phyloP scores from a whole-genome alignment of 2,888 invertebrate genomes.

The Drosophila ezoana region DNA sequence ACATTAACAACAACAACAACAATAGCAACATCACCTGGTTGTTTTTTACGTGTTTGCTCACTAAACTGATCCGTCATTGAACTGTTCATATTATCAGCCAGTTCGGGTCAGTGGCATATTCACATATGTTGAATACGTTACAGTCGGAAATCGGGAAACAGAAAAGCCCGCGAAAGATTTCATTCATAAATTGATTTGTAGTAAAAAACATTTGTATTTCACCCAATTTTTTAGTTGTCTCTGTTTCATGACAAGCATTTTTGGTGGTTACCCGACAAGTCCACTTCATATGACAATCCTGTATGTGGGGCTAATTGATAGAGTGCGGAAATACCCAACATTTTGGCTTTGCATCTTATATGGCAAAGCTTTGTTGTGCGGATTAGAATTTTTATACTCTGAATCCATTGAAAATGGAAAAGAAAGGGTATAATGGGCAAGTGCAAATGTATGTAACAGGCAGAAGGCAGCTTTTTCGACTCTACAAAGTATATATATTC shows the following conservation, averaged over 20 bases:
- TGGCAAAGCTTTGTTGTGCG: background rate
- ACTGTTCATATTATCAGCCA: background rate
- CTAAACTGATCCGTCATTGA: constrained; percentile 14
- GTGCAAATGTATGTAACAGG: no score
- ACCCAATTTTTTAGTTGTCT: background rate
- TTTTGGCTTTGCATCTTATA: background rate
- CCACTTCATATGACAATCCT: background rate
- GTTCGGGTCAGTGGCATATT: constrained; percentile 25
- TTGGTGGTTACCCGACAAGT: constrained; percentile 36
- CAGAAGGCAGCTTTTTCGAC: no score
- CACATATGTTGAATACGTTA: constrained; percentile 4
- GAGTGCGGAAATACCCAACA: background rate
- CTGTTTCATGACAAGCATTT: constrained; percentile 11
- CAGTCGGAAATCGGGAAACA: background rate
- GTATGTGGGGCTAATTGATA: constrained; percentile 2
- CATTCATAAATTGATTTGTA: constrained; percentile 16
- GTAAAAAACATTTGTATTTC: constrained; percentile 11
- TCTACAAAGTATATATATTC: no score
- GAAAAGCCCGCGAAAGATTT: constrained; percentile 1
- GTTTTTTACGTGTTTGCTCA: constrained; percentile 8
- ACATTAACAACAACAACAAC: background rate
- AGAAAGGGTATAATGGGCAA: no score
- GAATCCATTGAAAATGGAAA: no score
- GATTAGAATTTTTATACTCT: background rate
- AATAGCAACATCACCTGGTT: background rate